phyloP scores from a whole-genome alignment of 1,140 invertebrate species.

The Drosophila pachea region DNA sequence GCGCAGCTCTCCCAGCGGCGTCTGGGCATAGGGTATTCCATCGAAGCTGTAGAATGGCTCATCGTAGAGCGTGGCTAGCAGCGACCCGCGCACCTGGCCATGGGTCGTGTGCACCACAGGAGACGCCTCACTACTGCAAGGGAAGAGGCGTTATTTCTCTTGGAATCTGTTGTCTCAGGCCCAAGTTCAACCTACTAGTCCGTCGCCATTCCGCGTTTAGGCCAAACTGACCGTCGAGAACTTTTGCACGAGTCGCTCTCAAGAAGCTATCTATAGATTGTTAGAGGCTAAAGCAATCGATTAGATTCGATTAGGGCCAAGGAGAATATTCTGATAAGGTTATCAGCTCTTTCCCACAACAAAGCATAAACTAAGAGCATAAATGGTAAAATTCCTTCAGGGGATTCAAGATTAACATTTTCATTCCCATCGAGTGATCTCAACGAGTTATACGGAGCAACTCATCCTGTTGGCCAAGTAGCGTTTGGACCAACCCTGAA shows the following conservation, averaged over 20 bases:
- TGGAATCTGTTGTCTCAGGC: neutral
- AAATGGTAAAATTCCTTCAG: neutral
- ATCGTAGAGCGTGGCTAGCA: slow-evolving; percentile 50
- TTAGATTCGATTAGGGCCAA: neutral
- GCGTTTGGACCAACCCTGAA: too few species aligned
- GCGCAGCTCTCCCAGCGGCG: slow-evolving; percentile 83
- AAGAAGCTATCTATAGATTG: neutral
- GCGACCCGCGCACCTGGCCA: slow-evolving; percentile 54
- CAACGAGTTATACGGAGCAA: too few species aligned
- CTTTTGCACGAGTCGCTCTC: neutral
- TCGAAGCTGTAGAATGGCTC: slow-evolving; percentile 61
- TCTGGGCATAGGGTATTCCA: slow-evolving; percentile 79
- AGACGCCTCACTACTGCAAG: slow-evolving; percentile 31
- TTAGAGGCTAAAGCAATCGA: neutral
- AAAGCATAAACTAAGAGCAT: neutral
- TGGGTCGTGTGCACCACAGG: slow-evolving; percentile 51
- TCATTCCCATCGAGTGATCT: too few species aligned
- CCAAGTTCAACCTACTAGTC: slow-evolving; percentile 29
- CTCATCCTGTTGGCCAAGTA: too few species aligned
- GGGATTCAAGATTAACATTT: too few species aligned
- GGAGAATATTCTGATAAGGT: too few species aligned
- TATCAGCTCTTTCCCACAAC: too few species aligned
- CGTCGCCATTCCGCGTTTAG: slow-evolving; percentile 27
- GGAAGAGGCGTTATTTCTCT: neutral
- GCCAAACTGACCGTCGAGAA: slow-evolving; percentile 4